Evolutionary conservation across 2,797 vertebrate genomes (phyloP).

Genomic region (Nasua narica): DNA sequence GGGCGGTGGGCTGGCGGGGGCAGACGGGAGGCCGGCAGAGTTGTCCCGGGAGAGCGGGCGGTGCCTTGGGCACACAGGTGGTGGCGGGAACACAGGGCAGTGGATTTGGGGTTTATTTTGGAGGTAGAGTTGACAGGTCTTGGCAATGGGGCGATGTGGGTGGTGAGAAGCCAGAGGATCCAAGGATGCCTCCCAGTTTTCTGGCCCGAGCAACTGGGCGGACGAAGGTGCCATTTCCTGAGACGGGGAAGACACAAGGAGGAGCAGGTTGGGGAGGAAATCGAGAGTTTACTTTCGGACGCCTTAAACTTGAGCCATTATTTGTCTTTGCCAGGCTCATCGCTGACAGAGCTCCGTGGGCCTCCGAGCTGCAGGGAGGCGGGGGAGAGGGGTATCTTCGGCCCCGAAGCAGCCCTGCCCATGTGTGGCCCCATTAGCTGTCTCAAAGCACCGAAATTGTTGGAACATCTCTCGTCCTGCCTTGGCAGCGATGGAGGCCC

Average conservation of each 20-base stretch:
- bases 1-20: background rate
- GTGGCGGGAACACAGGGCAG: background rate
- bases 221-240: slow-evolving; percentile 62
- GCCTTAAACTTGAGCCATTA: background rate
- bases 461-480: background rate
- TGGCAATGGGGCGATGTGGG: slow-evolving; percentile 31
- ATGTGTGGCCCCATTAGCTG: background rate
- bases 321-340: background rate
- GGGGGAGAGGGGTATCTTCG: background rate
- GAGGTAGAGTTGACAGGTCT: slow-evolving; percentile 30
- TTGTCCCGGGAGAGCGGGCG: background rate
- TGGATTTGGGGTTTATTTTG: slow-evolving; percentile 46
- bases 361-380: background rate
- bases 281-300: slow-evolving; percentile 25
- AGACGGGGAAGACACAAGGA: slow-evolving; percentile 57
- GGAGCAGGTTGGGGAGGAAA: slow-evolving; percentile 57
- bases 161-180: slow-evolving; percentile 25
- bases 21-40: background rate
- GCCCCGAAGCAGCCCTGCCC: background rate
- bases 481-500: background rate
- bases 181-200: slow-evolving; percentile 56
- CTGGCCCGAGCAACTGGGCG: slow-evolving; percentile 49
- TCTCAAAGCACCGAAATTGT: background rate
- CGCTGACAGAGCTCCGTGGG: background rate
- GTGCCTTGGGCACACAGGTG: background rate